Base-by-base conservation (phyloP, 2,888 invertebrate species). In the Drosophila limbata region DNA sequence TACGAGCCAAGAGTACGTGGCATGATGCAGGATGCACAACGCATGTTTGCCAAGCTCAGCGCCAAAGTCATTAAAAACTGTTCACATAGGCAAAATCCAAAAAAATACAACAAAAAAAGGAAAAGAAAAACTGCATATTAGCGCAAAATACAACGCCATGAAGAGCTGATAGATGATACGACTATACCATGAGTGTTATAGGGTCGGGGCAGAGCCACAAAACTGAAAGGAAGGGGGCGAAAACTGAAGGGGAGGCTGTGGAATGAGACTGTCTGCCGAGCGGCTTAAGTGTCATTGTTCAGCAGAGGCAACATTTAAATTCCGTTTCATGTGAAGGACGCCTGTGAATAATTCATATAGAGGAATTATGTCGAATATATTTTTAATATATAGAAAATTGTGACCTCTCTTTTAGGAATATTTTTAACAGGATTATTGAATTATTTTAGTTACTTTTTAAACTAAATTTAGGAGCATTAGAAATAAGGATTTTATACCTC, bases 41-140 rank as follows among this genome's bases (percentile, higher is more conserved):
- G 84, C 87, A 73, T 88, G 87, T 86, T 84, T 84, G 74, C 87
- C 78, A 74, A 81, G 87, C 87, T 86, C 77, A 79, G 69, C 87
- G 66, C 73, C 83, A 88, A 86, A 86, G 85, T 86, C 85, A 86
- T 86, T 86, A 86, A 86, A 86, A 86, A 89, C 74, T 86, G 89
- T 86, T 74, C 88, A 72, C 88, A 78, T 86, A 89, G 85, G 88
- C 85, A 87, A 73, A 84, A 70, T 57, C 50, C 56, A 69, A 63
- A 48, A 79, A 57, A 55, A 25, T 28, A 37, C 42, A 48, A 35
- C 15, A 44, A 53, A 13, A 51, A 42, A 44, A 50, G 53, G 53
- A 51, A 62, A 48, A 59, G 62, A 68, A 87, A 84, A 87, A 80
- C 73, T 88, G 84, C 88, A 84, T 83, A 88, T 86, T 88, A 89